phyloP scores from a whole-genome alignment of 2,113 vertebrate species.

The Zosterops japonicus region DNA sequence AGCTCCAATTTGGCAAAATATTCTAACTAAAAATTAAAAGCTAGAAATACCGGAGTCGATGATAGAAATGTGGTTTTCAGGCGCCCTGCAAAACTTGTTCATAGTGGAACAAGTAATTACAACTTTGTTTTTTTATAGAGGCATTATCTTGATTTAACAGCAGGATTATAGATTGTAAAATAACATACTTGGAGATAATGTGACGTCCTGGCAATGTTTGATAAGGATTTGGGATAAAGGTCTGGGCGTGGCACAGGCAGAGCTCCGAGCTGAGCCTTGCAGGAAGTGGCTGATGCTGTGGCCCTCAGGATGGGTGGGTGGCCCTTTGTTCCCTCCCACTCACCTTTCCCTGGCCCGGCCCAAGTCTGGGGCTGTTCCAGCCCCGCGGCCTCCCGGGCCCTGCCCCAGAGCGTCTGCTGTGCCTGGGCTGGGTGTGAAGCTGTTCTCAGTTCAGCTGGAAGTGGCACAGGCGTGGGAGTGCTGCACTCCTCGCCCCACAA shows the following conservation, averaged over 20 bases:
- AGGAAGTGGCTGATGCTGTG: not conserved
- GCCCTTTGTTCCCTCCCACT: not conserved
- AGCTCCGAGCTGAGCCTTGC: not conserved
- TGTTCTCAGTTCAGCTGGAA: not conserved
- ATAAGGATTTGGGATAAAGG: not conserved
- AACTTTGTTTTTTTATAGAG: not conserved
- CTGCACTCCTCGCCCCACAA: not conserved
- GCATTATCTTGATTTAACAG: constrained; percentile 3
- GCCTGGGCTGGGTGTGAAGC: not conserved
- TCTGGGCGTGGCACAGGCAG: not conserved
- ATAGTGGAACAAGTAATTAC: not conserved
- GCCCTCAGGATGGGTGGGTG: accelerated
- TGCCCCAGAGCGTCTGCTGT: not conserved
- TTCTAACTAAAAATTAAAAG: not conserved
- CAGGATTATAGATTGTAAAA: not conserved
- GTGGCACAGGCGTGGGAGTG: not conserved
- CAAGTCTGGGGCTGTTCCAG: not conserved
- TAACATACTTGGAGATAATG: not conserved
- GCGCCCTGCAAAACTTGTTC: not conserved
- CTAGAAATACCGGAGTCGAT: not conserved
- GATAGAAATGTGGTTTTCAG: not conserved
- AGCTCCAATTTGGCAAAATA: not conserved
- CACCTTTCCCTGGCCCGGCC: not conserved
- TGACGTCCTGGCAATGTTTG: not conserved
- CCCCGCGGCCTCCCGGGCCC: accelerated